A percentile compares a stretch with the other conserved stretches of the same genome.
Evolutionary conservation across 2,888 invertebrate species (phyloP).

Genomic region (Gasteruption jaculator): DNA sequence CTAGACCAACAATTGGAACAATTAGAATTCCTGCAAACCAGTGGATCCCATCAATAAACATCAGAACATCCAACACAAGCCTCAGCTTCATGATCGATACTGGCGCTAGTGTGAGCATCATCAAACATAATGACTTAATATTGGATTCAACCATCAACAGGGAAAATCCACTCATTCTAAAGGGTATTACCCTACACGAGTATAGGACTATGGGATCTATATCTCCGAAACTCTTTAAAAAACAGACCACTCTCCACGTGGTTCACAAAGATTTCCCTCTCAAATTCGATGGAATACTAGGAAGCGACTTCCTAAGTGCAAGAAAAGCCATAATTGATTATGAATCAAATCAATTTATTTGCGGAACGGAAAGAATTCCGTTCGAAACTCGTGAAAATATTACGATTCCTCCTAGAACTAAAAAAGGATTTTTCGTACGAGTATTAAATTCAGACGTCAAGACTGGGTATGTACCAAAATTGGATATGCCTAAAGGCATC

Average conservation of each 20-base stretch:
- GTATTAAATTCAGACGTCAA: conserved; percentile 14
- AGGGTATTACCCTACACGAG: too few relatives aligned
- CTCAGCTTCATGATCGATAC: too few relatives aligned
- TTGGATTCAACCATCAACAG: too few relatives aligned
- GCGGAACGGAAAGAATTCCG: conserved; percentile 4
- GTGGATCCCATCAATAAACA: too few relatives aligned
- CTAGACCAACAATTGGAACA: too few relatives aligned
- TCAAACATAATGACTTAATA: too few relatives aligned
- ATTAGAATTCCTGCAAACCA: too few relatives aligned
- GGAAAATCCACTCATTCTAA: too few relatives aligned
- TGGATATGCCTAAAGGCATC: conserved; percentile 10
- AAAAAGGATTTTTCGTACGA: conserved; percentile 9
- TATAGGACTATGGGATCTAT: too few relatives aligned
- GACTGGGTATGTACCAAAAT: conserved; percentile 15
- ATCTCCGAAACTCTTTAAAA: too few relatives aligned
- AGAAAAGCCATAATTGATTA: conserved; percentile 11
- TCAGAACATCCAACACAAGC: too few relatives aligned
- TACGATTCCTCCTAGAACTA: conserved; percentile 11
- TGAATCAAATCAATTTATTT: conserved; percentile 12
- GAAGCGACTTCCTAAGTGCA: conserved; percentile 9
- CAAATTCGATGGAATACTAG: conserved; percentile 17
- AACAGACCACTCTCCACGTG: conserved; percentile 15
- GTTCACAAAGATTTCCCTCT: conserved; percentile 17
- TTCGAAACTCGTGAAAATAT: conserved; percentile 16
- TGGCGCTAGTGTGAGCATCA: too few relatives aligned